Evolutionary conservation across 1,140 invertebrate genomes (phyloP).

Genomic region (Chironomus tepperi): DNA sequence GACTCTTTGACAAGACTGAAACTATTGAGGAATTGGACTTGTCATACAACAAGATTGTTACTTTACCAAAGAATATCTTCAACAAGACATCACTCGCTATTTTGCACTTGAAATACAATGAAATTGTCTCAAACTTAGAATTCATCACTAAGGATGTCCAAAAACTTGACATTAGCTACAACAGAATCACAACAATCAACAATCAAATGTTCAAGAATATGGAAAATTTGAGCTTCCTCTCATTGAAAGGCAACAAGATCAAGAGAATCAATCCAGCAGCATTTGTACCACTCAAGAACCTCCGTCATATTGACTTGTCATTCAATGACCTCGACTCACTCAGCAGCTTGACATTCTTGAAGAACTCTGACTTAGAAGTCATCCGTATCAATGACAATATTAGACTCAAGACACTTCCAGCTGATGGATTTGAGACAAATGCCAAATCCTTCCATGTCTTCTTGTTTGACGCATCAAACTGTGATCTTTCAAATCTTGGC

Average conservation of each 20-base stretch:
- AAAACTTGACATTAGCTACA: constrained; percentile 53
- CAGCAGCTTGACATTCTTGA: constrained; percentile 52
- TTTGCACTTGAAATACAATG: constrained; percentile 50
- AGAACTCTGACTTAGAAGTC: constrained; percentile 55
- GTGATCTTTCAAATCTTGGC: constrained; percentile 50
- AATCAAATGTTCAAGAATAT: constrained; percentile 55
- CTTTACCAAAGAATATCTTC: constrained; percentile 50
- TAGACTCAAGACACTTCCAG: constrained; percentile 48
- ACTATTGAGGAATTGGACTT: constrained; percentile 57
- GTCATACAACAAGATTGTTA: constrained; percentile 51
- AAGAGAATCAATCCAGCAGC: constrained; percentile 55
- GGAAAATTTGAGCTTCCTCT: constrained; percentile 50
- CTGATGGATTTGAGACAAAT: constrained; percentile 45
- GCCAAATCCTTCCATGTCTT: constrained; percentile 52
- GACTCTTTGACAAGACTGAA: constrained; percentile 48
- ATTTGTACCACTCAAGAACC: constrained; percentile 49
- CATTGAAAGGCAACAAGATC: constrained; percentile 53
- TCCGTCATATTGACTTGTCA: constrained; percentile 58
- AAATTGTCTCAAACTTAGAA: constrained; percentile 44
- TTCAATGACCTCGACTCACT: constrained; percentile 54
- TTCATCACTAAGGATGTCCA: constrained; percentile 46
- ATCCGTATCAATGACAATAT: constrained; percentile 58
- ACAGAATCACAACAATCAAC: constrained; percentile 50
- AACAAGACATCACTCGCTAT: constrained; percentile 50
- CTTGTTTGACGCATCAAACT: constrained; percentile 57